Percentiles rank a stretch among this genome's conserved stretches.
Conservation (phyloP, 2,888 invertebrate species). For the Psylliodes chrysocephalus region DNA sequence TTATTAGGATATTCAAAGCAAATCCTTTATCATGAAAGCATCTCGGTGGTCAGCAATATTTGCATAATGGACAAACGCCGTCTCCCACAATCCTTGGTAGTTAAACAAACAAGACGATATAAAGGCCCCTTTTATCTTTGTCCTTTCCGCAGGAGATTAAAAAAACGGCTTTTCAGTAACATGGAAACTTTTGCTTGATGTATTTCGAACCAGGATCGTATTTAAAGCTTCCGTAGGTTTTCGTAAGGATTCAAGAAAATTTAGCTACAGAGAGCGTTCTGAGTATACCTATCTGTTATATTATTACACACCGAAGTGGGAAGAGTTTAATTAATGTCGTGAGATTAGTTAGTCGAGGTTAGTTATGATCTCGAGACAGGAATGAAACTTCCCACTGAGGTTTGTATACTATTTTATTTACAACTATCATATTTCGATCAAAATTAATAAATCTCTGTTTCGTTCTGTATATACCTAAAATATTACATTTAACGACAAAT, state of each 20-base stretch:
- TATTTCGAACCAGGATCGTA: not conserved
- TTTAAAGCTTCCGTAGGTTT: not conserved
- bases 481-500: too few relatives aligned
- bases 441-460: too few relatives aligned
- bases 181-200: not conserved
- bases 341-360: too few relatives aligned
- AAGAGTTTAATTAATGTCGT: too few relatives aligned
- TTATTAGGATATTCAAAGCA: slow-evolving; percentile 1
- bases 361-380: too few relatives aligned
- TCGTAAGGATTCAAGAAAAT: not conserved
- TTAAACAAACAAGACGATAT: slow-evolving; percentile 10
- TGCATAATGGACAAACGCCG: slow-evolving; percentile 2
- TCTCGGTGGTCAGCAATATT: slow-evolving; percentile 10
- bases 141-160: not conserved
- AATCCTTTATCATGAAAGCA: slow-evolving; percentile 1
- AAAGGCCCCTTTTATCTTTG: slow-evolving; percentile 6
- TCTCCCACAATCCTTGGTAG: not conserved
- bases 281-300: too few relatives aligned
- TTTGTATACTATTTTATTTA: too few relatives aligned
- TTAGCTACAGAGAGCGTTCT: too few relatives aligned
- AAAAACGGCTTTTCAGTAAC: slow-evolving; percentile 9
- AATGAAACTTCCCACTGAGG: too few relatives aligned
- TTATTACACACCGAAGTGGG: too few relatives aligned
- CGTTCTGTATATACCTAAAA: too few relatives aligned
- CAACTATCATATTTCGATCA: too few relatives aligned